A percentile compares a stretch with the other conserved stretches of the same genome.
Evolutionary conservation across 2,888 invertebrate species (phyloP).

Genomic region (Stictocephala bisonia): DNA sequence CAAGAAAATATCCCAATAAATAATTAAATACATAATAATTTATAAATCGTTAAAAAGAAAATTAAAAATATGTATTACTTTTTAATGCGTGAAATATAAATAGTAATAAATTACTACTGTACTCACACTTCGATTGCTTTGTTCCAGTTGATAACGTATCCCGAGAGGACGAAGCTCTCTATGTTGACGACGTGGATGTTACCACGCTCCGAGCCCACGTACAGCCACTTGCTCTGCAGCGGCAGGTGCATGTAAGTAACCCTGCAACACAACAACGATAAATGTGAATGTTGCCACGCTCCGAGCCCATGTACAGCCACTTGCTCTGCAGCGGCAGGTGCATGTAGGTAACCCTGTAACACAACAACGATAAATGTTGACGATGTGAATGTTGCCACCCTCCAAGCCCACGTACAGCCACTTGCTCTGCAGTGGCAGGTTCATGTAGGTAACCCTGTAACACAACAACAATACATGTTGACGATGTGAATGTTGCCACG

Average conservation of each 20-base stretch:
- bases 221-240: constrained; percentile 97
- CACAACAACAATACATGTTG: neutral
- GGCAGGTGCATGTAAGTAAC: constrained; percentile 96
- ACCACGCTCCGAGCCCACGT: constrained; percentile 97
- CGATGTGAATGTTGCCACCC: constrained; percentile 97
- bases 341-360: constrained; percentile 88
- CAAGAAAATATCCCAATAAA: no score
- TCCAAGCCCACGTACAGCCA: constrained; percentile 99
- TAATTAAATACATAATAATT: no score
- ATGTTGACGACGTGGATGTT: constrained; percentile 95
- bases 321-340: constrained; percentile 97
- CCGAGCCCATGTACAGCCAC: constrained; percentile 98
- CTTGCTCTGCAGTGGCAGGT: constrained; percentile 96
- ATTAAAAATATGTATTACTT: no score
- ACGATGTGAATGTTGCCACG: neutral
- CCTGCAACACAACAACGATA: no score
- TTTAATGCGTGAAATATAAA: no score
- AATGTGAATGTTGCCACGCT: constrained; percentile 98
- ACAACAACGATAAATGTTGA: no score
- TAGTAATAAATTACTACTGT: no score
- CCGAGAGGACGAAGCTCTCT: constrained; percentile 95
- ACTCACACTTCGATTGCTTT: constrained; percentile 99
- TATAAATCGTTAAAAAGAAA: no score
- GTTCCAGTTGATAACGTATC: constrained; percentile 99
- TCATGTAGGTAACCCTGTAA: constrained; percentile 91